Evolutionary conservation across 2,797 vertebrate genomes (phyloP), one percentile per base, ranked within the genome.

Genomic region (Brachyrhaphis roseni): DNA sequence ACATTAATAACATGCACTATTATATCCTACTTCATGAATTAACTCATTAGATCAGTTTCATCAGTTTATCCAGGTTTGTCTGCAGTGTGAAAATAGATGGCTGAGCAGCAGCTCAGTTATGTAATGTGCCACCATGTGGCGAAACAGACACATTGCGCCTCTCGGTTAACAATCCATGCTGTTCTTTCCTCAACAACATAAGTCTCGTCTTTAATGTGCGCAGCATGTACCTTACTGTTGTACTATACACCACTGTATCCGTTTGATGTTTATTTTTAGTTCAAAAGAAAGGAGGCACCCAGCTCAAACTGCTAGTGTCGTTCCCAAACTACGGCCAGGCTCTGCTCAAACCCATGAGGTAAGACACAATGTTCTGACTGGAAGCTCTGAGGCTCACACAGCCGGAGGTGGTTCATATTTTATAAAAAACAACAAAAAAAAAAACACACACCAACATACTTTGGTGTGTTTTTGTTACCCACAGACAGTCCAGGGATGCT

Each of bases 271-370:
- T 80, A 23, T 81, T 20, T 84, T 77, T 82, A 95, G 95, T 93
- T 78, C 94, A 95, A 95, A 97, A 97, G 92, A 93, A 86, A 0
- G 96, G 96, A 0, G 97, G 97, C 7, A 97, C 97, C 0, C 97
- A 97, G 88, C 94, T 97, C 72, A 98, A 97, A 85, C 91, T 97
- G 82, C 91, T 96, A 78, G 85, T 97, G 71, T 96, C 93, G 0
- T 97, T 97, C 72, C 92, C 96, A 0, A 96, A 97, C 87, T 95
- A 97, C 0, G 96, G 97, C 74, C 94, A 96, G 83, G 96, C 96
- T 57, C 95, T 98, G 84, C 96, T 97, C 91, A 97, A 97, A 91
- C 97, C 97, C 70, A 97, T 96, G 94, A 98, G 95, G 96, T 98
- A 78, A 95, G 94, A 85, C 68, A 4, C 0, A 0, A 5, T 16